Conservation (phyloP, 2,113 vertebrate species). For the Tachycineta bicolor region DNA sequence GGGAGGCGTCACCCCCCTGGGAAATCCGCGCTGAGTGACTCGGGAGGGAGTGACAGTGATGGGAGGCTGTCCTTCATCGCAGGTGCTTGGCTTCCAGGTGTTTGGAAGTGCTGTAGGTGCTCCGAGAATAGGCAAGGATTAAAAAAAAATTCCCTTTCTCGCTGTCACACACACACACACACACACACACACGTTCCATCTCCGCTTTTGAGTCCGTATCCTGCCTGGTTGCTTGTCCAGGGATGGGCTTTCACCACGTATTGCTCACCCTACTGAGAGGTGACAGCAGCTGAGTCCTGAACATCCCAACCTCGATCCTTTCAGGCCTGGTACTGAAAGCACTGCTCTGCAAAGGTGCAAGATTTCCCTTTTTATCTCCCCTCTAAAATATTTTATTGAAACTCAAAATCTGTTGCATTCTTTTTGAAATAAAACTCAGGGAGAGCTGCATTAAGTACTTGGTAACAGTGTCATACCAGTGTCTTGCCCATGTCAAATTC, state of each 20-base stretch:
- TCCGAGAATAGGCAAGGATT: not conserved
- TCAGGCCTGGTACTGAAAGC: not conserved
- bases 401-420: not conserved
- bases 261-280: not conserved
- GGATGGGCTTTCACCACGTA: rapidly evolving
- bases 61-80: not conserved
- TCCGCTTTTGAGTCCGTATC: rapidly evolving
- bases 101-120: not conserved
- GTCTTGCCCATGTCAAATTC: not conserved
- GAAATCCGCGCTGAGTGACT: not conserved
- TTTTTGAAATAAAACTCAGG: not conserved
- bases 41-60: not conserved
- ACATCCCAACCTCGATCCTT: not conserved
- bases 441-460: not conserved
- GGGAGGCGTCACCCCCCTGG: not conserved
- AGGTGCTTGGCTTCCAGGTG: not conserved
- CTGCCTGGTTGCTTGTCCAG: not conserved
- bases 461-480: not conserved
- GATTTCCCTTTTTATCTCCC: rapidly evolving
- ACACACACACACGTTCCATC: no score
- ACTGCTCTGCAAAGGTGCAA: not conserved
- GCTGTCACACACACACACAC: not conserved
- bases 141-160: not conserved
- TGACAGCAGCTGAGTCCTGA: not conserved
- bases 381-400: not conserved